Evolutionary conservation across 1,140 invertebrate genomes (phyloP), one percentile per base, ranked within the genome.

Genomic region (Euglossa dilemma): DNA sequence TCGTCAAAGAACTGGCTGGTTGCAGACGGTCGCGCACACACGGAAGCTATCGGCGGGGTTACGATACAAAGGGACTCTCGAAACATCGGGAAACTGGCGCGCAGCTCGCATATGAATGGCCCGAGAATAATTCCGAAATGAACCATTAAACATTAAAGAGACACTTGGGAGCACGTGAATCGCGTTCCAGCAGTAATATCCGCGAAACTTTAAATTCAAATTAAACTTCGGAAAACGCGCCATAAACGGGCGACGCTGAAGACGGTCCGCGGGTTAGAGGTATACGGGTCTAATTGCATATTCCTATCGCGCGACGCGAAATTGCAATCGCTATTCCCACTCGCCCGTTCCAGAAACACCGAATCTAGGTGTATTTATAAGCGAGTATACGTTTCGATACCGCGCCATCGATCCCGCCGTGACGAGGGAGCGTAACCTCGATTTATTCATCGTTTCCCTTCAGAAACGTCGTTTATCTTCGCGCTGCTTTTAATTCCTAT

Each of bases 121-220:
- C n/a, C 20, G 61, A 36, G 43, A 76, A 82, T 82, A 81, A 75
- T 81, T 67, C 20, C 71, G 52, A 81, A 81, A 75, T 75, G 61
- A 75, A 57, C 43, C 52, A 57, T 75, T 74, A 67, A 81, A 74
- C 79, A 66, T 81, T 75, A 81, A 81, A 76, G 72, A 50, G 80
- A 82, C 47, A 45, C 45, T 75, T 36, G 20, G 25, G 66, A 50
- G 72, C 72, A 52, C 61, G 80, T 25, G 63, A 67, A 82, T 52
- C 61, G n/a, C 50, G 43, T 18, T 23, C 18, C 67, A 5, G 14
- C 47, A 8, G 47, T 73, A 76, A 82, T 67, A 76, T 67, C 28
- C 63, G 59, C 63, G 52, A 82, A 67, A 76, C 43, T 76, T 67
- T 82, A 76, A 67, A 76, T 82, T 82, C 28, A 76, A 67, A 82